phyloP scores from a whole-genome alignment of 2,113 vertebrate species.

The Actenoides lindsayi region DNA sequence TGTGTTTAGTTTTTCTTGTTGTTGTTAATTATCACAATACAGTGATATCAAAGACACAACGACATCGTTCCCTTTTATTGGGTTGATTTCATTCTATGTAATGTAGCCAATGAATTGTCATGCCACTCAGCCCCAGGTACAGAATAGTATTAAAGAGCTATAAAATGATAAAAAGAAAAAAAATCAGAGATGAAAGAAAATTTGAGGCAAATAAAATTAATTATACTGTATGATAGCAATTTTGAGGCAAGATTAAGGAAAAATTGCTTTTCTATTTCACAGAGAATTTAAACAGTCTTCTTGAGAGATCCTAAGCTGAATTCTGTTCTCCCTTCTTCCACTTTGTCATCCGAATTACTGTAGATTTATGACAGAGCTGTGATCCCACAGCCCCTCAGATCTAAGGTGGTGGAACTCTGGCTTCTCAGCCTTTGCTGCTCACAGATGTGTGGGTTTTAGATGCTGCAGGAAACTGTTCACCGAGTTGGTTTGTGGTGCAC shows the following conservation, averaged over 20 bases:
- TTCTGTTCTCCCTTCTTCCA: background rate
- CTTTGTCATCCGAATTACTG: background rate
- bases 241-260: background rate
- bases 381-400: background rate
- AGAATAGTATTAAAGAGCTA: background rate
- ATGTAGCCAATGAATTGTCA: background rate
- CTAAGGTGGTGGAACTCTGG: background rate
- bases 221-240: background rate
- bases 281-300: background rate
- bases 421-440: background rate
- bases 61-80: background rate
- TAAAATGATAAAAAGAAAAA: background rate
- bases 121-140: background rate
- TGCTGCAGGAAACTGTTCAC: background rate
- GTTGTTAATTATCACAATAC: background rate
- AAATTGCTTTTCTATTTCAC: background rate
- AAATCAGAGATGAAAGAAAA: slow-evolving; percentile 3
- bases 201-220: background rate
- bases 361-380: background rate
- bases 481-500: background rate
- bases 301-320: background rate
- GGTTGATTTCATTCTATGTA: background rate
- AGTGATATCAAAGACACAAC: background rate
- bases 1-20: background rate
- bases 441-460: background rate